Base-by-base conservation (phyloP, 2,888 invertebrate genomes). In the Lamproptera curius region DNA sequence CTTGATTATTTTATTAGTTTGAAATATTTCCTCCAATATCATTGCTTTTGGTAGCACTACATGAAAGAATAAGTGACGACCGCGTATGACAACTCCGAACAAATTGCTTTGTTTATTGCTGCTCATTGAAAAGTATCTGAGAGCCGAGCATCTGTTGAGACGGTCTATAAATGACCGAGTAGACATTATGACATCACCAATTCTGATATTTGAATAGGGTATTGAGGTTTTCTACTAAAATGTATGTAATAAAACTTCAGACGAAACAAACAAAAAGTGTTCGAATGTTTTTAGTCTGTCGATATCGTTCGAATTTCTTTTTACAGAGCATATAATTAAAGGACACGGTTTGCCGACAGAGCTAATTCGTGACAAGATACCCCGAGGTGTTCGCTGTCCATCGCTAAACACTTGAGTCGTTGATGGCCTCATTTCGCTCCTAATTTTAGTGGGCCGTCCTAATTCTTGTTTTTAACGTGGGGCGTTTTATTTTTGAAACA, bases 41-140 rank as follows among this genome's bases (percentile, higher is more conserved):
- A 1, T 16, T 26, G 44, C 28, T 11, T 14, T 33, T 49, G 52
- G 51, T 26, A 36, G 28, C 20, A 49, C 40, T 49, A 49, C 10
- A 14, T 8, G 10, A 39, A 49, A 16, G 51, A 36, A 50, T 26
- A 31, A 36, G 41, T 46, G 41, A 42, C 42, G 38, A 26, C 33
- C 52, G 58, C 59, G 58, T 41, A 58, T 61, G 63, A 62, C 62
- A 67, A 64, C 56, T 62, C 56, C 52, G 59, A 58, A 63, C 69
- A 66, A 73, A 74, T 75, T 75, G 65, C 65, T 71, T 70, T 71
- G 73, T 76, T 74, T 73, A 75, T 73, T 62, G 55, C 60, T 60
- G 57, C 62, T 68, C 68, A 70, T 67, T 68, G 58, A 73, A 72
- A 64, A 67, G 66, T 68, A 58, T 57, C 16, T 28, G 42, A 36